These are phyloP conservation scores for Ploceus nigricollis DNA, from an alignment of 2,113 vertebrate species.

Conservation along the genomic window DNA sequence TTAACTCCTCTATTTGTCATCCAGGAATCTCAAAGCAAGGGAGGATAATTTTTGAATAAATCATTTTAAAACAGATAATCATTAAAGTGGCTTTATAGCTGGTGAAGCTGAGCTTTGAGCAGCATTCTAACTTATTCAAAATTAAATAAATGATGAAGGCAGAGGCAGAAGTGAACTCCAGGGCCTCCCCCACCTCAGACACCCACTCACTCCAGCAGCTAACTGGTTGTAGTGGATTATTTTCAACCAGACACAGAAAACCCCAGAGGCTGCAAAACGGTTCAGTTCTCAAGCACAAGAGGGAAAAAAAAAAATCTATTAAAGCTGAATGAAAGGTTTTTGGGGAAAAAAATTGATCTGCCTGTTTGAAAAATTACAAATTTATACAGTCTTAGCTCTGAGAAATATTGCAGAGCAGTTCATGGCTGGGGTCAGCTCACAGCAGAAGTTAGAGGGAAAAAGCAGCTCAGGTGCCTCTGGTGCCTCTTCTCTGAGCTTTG, in stretches of 20 bases:
- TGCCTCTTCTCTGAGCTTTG: neutral
- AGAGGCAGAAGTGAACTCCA: neutral
- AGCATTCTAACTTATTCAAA: neutral
- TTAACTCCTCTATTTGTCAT: neutral
- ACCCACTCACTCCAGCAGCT: neutral
- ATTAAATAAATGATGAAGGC: neutral
- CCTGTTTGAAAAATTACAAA: neutral
- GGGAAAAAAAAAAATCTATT: neutral
- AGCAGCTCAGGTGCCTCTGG: neutral
- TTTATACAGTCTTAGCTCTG: neutral
- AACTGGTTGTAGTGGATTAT: neutral
- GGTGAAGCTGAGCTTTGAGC: neutral
- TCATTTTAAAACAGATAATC: neutral
- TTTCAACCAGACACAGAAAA: neutral
- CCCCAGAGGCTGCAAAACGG: neutral
- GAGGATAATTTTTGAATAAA: neutral
- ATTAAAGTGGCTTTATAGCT: neutral
- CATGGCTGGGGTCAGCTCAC: neutral
- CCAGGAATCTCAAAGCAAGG: neutral
- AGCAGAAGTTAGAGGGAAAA: neutral
- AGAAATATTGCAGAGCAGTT: neutral
- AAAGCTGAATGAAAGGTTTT: neutral
- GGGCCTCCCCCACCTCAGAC: neutral
- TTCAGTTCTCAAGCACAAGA: neutral
- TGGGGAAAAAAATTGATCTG: neutral